A percentile compares a stretch with the other conserved stretches of the same genome.
phyloP scores from a whole-genome alignment of 2,113 vertebrate genomes.

The Erinaceus europaeus region DNA sequence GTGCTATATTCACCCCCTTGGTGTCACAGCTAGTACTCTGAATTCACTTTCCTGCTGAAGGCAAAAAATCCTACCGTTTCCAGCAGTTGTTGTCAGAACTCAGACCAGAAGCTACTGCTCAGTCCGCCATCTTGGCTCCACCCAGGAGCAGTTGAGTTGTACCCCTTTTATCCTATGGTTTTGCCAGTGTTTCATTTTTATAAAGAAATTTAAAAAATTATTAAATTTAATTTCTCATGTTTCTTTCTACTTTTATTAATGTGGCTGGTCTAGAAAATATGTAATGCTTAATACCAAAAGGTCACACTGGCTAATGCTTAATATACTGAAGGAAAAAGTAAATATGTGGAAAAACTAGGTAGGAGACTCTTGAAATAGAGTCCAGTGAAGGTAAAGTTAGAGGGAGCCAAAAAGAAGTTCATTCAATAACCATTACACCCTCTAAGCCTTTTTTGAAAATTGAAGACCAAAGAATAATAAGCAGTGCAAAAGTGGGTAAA shows the following conservation, averaged over 20 bases:
- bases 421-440: not conserved
- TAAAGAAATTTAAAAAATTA: no score
- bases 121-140: no score
- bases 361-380: not conserved
- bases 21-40: no score
- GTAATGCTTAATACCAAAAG: not conserved
- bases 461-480: not conserved
- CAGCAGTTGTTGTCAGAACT: no score
- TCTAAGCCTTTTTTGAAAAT: not conserved
- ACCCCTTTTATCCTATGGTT: no score
- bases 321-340: not conserved
- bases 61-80: no score
- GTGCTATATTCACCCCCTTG: no score
- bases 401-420: not conserved
- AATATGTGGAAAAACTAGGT: not conserved
- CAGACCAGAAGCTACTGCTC: no score
- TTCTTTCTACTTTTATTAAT: conserved; percentile 36
- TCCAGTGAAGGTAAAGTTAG: not conserved
- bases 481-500: not conserved
- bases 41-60: no score
- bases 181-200: no score
- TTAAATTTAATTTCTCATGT: not conserved
- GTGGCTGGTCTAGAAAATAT: not conserved
- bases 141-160: no score
- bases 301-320: not conserved